These are phyloP conservation scores for Nebria brevicollis DNA, from an alignment of 2,888 invertebrate genomes.

Conservation along the genomic window DNA sequence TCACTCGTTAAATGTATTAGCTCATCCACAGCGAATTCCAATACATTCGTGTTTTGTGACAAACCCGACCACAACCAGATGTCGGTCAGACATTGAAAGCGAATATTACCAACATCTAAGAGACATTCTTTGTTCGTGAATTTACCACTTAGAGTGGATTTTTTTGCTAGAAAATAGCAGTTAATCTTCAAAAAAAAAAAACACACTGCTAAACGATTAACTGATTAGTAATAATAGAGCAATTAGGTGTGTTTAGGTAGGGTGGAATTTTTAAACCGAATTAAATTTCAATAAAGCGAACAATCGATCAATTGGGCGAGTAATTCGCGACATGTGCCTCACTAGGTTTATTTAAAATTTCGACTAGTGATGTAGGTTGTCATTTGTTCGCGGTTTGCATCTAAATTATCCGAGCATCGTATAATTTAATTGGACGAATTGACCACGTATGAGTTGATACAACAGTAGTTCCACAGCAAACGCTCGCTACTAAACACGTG, in stretches of 20 bases:
- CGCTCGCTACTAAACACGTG: background rate
- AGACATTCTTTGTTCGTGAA: no score
- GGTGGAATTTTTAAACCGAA: background rate
- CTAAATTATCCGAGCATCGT: slow-evolving; percentile 1
- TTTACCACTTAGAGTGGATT: no score
- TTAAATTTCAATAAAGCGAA: background rate
- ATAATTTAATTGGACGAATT: background rate
- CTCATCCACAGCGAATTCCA: background rate
- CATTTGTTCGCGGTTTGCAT: slow-evolving; percentile 10
- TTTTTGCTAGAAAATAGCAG: no score
- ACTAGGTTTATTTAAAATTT: background rate
- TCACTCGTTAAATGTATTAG: background rate
- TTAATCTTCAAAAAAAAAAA: no score
- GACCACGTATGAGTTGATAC: background rate
- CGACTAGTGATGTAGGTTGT: background rate
- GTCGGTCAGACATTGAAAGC: no score
- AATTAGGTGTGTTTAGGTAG: no score
- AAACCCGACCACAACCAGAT: background rate
- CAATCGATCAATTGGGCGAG: background rate
- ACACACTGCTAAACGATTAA: no score
- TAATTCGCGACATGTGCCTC: background rate
- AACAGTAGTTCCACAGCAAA: background rate
- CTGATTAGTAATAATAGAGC: no score
- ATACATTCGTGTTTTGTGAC: background rate
- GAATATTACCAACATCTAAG: no score